These are phyloP conservation scores for Dione vanillae DNA, from an alignment of 2,888 invertebrate genomes.

Conservation along the genomic window DNA sequence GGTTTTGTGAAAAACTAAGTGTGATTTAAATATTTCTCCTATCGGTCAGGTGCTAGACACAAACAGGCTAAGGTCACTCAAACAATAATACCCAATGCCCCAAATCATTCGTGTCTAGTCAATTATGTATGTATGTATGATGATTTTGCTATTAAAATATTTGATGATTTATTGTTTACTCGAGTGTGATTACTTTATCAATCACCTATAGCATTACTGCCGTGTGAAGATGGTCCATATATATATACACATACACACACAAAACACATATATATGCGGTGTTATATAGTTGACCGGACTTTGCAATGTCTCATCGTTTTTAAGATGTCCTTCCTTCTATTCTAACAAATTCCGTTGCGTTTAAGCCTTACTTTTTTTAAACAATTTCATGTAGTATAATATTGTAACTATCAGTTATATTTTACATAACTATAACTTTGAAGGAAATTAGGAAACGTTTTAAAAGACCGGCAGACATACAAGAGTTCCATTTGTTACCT, in stretches of 20 bases:
- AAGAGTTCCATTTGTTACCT: no score
- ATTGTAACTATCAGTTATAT: no score
- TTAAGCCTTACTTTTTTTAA: no score
- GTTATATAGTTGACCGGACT: background rate
- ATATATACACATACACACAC: background rate
- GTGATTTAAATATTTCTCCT: conserved; percentile 38
- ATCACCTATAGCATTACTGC: conserved; percentile 14
- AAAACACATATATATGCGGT: background rate
- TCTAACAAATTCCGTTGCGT: background rate
- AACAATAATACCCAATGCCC: conserved; percentile 63
- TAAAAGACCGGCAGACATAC: no score
- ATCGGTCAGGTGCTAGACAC: conserved; percentile 48
- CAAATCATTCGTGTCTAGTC: conserved; percentile 73
- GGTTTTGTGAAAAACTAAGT: conserved; percentile 18
- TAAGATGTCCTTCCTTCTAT: background rate
- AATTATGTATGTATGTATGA: conserved; percentile 64
- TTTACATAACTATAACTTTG: no score
- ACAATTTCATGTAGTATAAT: background rate
- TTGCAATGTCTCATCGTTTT: background rate
- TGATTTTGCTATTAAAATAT: conserved; percentile 40
- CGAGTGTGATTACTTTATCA: conserved; percentile 30
- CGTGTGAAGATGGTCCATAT: conserved; percentile 8
- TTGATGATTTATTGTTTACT: conserved; percentile 27
- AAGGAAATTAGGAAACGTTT: no score
- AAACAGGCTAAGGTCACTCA: conserved; percentile 70